phyloP scores from a whole-genome alignment of 2,797 vertebrate genomes.

The Girardinus metallicus region DNA sequence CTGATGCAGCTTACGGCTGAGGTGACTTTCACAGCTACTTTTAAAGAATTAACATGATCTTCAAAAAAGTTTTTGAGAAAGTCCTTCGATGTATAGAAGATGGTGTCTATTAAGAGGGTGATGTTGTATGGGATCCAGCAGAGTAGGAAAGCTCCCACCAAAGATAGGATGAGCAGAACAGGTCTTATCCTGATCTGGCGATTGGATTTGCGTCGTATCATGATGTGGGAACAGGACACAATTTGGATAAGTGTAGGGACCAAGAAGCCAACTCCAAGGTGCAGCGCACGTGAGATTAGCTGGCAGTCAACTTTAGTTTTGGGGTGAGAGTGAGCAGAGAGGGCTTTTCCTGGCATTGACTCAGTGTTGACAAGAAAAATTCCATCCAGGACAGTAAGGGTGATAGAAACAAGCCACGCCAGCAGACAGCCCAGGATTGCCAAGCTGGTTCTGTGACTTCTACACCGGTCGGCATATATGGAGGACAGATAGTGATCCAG shows the following conservation, averaged over 20 bases:
- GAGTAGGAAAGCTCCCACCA: constrained; percentile 82
- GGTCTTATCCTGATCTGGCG: constrained; percentile 27
- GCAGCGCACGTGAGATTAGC: constrained; percentile 80
- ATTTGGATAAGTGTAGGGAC: constrained; percentile 80
- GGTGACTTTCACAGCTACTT: constrained; percentile 47
- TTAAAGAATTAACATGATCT: constrained; percentile 1
- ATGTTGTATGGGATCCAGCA: constrained; percentile 89
- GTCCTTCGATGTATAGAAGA: constrained; percentile 30
- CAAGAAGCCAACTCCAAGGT: constrained; percentile 85
- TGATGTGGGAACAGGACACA: constrained; percentile 75
- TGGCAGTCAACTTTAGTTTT: constrained; percentile 44
- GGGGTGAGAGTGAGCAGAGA: constrained; percentile 72
- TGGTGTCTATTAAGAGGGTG: constrained; percentile 77
- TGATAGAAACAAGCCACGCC: constrained; percentile 77
- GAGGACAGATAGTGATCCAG: constrained; percentile 87
- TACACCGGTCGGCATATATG: constrained; percentile 75
- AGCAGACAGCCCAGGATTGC: constrained; percentile 80
- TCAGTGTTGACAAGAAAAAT: constrained; percentile 62
- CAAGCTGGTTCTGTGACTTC: constrained; percentile 75
- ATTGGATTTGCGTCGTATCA: constrained; percentile 40
- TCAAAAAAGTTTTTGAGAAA: rapidly evolving
- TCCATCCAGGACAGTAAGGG: constrained; percentile 71
- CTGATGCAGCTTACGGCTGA: constrained; percentile 63
- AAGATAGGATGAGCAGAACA: constrained; percentile 72
- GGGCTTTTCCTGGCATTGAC: background rate